These are phyloP conservation scores for Notoglanidium macrostoma DNA, from an alignment of 2,797 vertebrate species.

Conservation along the genomic window DNA sequence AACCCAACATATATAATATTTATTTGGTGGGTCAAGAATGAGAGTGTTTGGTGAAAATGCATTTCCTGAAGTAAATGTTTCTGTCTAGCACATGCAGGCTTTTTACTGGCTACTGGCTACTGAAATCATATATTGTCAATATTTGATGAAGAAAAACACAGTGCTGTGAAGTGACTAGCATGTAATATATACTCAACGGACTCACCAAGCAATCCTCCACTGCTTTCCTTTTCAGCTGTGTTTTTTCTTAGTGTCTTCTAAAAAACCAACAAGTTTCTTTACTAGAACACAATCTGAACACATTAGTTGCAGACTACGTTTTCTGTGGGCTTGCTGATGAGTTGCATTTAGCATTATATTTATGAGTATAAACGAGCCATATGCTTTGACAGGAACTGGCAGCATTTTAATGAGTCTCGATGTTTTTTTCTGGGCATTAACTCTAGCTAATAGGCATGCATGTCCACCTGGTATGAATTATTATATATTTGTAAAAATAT, in stretches of 20 bases:
- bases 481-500: neutral
- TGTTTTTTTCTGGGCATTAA: neutral
- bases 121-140: conserved; percentile 3
- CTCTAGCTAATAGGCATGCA: neutral
- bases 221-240: neutral
- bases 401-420: neutral
- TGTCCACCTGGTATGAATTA: neutral
- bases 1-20: neutral
- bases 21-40: no score
- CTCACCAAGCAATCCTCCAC: neutral
- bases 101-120: no score
- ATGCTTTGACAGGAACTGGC: neutral
- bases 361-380: neutral
- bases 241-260: neutral
- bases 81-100: no score
- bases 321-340: neutral
- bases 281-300: neutral
- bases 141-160: neutral
- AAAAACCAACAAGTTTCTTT: neutral
- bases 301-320: neutral
- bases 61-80: neutral
- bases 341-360: neutral
- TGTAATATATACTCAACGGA: neutral
- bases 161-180: neutral
- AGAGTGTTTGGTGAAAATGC: neutral